Conservation (phyloP, 2,888 invertebrate genomes). For the Hemistola chrysoprasaria region DNA sequence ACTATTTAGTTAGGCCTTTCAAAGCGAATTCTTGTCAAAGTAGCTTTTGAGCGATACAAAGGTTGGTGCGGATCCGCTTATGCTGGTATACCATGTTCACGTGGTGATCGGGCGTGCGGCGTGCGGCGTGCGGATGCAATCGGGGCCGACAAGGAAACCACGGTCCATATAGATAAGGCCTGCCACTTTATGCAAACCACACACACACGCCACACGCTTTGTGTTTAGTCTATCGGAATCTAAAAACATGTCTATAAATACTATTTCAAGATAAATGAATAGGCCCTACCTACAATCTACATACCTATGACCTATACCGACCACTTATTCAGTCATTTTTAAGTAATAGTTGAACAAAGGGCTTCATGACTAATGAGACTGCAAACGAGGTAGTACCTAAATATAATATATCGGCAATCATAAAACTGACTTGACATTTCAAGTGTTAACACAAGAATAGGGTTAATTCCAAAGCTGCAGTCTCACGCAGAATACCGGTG, state of each 20-base stretch:
- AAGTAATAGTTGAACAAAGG: not conserved
- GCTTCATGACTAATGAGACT: conserved; percentile 1
- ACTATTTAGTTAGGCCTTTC: conserved; percentile 14
- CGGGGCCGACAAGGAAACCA: conserved; percentile 66
- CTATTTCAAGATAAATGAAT: too few species aligned
- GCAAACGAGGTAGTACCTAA: too few species aligned
- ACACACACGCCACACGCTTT: conserved; percentile 35
- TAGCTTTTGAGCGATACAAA: conserved; percentile 17
- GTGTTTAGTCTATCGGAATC: conserved; percentile 9
- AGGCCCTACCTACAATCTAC: too few species aligned
- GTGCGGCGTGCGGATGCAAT: conserved; percentile 49
- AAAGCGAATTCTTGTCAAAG: conserved; percentile 11
- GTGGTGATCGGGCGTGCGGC: too few species aligned
- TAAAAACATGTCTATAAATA: conserved; percentile 3
- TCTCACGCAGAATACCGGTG: conserved; percentile 42
- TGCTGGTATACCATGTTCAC: conserved; percentile 21
- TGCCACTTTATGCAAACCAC: conserved; percentile 47
- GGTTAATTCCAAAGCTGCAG: conserved; percentile 49
- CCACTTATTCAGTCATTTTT: too few species aligned
- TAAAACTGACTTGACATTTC: too few species aligned
- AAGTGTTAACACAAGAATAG: conserved; percentile 43
- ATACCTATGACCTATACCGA: too few species aligned
- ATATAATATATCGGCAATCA: too few species aligned
- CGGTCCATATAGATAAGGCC: conserved; percentile 72
- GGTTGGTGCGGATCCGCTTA: conserved; percentile 17